Evolutionary conservation across 1,140 invertebrate species (phyloP), one percentile per base, ranked within the genome.

Genomic region (Scaptodrosophila lebanonensis): DNA sequence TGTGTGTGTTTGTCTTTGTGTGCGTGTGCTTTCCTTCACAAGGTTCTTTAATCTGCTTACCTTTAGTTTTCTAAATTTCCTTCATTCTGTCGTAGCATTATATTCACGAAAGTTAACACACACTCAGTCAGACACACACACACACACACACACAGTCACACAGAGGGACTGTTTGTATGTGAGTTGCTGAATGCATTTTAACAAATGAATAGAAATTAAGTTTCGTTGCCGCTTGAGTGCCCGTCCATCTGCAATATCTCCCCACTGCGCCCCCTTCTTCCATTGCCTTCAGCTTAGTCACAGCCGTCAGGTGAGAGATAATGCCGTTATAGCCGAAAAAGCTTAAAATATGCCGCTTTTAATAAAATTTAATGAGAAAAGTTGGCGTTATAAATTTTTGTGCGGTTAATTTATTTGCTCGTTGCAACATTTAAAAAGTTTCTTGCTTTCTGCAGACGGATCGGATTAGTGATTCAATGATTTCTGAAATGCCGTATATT

Each of bases 351-450:
- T 79, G 75, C 75, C 75, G 66, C 61, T 76, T 82, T 82, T 82
- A 82, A 82, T 82, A 82, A 82, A 82, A 82, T 82, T 82, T 82
- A 82, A 82, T 82, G 75, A 82, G 75, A 82, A 82, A 82, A 82
- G 75, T 82, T 82, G 69, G 69, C 51, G 62, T 75, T 82, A 82
- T 82, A 82, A 82, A 82, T 82, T 82, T 79, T 70, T 82, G 75
- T 82, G 75, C 75, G 75, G 75, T 82, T 54, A 66, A 82, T 82
- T 82, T 75, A 82, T 82, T 79, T 77, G 54, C 69, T 59, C 56
- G 58, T 57, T 57, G 58, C 69, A 64, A 48, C 35, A 49, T 65
- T 56, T 49, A 38, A 64, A 65, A 65, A 65, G 43, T 65, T 61
- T 38, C 33, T 25, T n/a, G 6, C 7, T 32, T 38, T 65, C 25